phyloP scores from a whole-genome alignment of 2,888 invertebrate species.

The Apamea sordens region DNA sequence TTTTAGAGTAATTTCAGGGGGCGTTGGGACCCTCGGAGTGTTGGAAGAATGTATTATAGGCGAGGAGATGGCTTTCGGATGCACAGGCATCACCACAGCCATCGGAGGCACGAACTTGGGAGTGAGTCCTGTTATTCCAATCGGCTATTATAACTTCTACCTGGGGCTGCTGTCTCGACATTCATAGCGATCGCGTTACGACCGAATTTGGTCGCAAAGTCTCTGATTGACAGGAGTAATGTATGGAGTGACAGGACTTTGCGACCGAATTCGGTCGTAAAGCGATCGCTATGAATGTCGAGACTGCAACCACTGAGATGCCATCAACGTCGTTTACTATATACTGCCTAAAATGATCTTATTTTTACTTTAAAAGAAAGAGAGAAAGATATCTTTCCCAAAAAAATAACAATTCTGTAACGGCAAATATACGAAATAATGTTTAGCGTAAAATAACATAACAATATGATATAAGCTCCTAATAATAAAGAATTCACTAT shows the following conservation, averaged over 20 bases:
- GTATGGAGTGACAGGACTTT: no score
- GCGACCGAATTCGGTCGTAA: no score
- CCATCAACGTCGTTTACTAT: slow-evolving; percentile 45
- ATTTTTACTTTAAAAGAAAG: not conserved
- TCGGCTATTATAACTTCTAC: slow-evolving; percentile 16
- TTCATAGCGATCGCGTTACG: no score
- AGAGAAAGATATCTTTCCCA: no score
- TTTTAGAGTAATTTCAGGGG: slow-evolving; percentile 77
- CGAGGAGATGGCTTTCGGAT: slow-evolving; percentile 94
- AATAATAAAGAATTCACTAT: not conserved
- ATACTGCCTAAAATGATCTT: not conserved
- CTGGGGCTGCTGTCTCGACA: no score
- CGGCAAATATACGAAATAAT: not conserved
- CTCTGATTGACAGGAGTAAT: no score
- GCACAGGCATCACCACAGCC: slow-evolving; percentile 93
- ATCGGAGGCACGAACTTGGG: slow-evolving; percentile 92
- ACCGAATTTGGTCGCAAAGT: no score
- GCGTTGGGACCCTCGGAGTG: slow-evolving; percentile 87
- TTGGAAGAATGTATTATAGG: slow-evolving; percentile 92
- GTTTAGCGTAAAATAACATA: not conserved
- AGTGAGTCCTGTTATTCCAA: slow-evolving; percentile 74
- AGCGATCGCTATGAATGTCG: no score
- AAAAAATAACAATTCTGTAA: not conserved
- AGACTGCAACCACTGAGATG: no score
- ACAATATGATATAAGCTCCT: not conserved